Evolutionary conservation across 2,797 vertebrate species (phyloP).

Genomic region (Malacoctenus gilli): DNA sequence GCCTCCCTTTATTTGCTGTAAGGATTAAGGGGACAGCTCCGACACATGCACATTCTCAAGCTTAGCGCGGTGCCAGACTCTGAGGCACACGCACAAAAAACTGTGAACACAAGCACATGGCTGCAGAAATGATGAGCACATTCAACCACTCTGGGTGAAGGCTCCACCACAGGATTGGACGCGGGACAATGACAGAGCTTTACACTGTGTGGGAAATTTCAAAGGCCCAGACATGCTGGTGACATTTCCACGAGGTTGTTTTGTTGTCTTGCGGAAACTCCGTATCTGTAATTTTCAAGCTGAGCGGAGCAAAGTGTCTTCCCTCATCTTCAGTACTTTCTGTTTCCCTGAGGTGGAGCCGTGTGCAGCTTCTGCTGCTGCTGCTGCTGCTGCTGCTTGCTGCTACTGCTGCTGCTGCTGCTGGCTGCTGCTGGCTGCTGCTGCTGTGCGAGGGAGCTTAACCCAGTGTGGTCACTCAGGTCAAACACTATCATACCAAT

Average conservation of each 20-base stretch:
- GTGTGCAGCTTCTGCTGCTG: no score
- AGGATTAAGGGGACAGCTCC: constrained; percentile 75
- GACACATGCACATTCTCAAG: constrained; percentile 72
- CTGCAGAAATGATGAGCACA: constrained; percentile 61
- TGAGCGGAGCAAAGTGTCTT: constrained; percentile 22
- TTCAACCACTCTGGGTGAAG: constrained; percentile 57
- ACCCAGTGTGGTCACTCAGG: constrained; percentile 48
- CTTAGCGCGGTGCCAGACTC: constrained; percentile 66
- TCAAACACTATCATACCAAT: constrained; percentile 69
- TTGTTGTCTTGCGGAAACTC: constrained; percentile 40
- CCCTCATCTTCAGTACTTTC: constrained; percentile 19
- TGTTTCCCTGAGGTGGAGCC: constrained; percentile 31
- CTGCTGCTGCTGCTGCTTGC: constrained; percentile 28
- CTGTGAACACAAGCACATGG: constrained; percentile 34
- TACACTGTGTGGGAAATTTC: constrained; percentile 28
- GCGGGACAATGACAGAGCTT: constrained; percentile 46
- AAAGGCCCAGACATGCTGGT: constrained; percentile 37
- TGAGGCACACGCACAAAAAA: constrained; percentile 46
- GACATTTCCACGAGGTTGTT: constrained; percentile 38
- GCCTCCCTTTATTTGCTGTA: constrained; percentile 74
- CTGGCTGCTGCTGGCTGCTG: constrained; percentile 26
- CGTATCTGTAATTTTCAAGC: constrained; percentile 36
- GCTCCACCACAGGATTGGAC: constrained; percentile 43
- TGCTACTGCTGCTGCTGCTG: constrained; percentile 29
- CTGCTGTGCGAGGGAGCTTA: constrained; percentile 42